Percentiles rank a stretch among this genome's conserved stretches.
Conservation (phyloP, 2,113 vertebrate species). For the Oreotrochilus melanogaster region DNA sequence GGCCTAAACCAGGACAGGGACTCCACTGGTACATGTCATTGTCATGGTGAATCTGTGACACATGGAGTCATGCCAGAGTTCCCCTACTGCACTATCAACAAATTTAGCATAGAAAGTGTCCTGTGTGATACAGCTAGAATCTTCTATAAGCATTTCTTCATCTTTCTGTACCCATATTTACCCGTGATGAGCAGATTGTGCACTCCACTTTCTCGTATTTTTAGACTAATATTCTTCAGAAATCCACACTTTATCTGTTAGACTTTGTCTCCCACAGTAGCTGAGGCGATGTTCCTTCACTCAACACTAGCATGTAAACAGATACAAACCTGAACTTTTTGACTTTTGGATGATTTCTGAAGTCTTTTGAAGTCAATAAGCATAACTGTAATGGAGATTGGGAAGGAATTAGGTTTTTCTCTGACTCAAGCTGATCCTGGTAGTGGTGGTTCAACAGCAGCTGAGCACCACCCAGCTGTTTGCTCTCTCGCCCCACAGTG, state of each 20-base stretch:
- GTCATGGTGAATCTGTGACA: background rate
- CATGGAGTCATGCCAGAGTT: background rate
- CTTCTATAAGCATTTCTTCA: background rate
- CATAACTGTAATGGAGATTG: background rate
- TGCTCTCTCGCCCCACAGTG: background rate
- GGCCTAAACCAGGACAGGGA: too few species aligned
- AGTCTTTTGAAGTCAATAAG: background rate
- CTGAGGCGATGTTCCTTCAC: background rate
- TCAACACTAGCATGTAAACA: background rate
- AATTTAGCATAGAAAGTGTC: background rate
- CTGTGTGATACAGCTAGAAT: background rate
- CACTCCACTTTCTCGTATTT: background rate
- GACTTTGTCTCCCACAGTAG: background rate
- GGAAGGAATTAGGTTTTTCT: background rate
- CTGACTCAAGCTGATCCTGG: background rate
- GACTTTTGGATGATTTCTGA: background rate
- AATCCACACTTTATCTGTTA: accelerated
- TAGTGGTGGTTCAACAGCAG: background rate
- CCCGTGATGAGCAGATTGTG: background rate
- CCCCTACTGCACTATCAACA: background rate
- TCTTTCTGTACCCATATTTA: background rate
- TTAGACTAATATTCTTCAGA: background rate
- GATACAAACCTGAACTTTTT: background rate
- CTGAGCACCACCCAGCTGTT: background rate
- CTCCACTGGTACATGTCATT: background rate